Evolutionary conservation across 2,888 invertebrate species (phyloP).

Genomic region (Orchesellides sinensis): DNA sequence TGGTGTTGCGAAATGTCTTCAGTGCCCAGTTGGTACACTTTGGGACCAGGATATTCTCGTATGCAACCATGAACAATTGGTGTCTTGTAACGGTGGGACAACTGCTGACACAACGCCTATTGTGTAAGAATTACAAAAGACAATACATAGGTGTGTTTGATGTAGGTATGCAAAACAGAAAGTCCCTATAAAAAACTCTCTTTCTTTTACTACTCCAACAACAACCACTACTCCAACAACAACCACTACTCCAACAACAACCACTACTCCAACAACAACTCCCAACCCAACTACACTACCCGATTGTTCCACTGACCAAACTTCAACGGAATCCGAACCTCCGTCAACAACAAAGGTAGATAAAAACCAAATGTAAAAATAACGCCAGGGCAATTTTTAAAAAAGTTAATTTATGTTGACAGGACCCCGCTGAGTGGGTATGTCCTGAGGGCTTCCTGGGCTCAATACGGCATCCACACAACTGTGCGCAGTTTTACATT

Average conservation of each 20-base stretch:
- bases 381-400: not conserved
- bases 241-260: too few species aligned
- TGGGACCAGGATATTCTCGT: conserved; percentile 5
- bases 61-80: not conserved
- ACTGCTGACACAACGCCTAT: not conserved
- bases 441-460: conserved; percentile 41
- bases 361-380: too few species aligned
- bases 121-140: too few species aligned
- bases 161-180: not conserved
- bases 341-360: too few species aligned
- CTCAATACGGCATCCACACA: not conserved
- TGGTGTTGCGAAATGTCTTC: conserved; percentile 11
- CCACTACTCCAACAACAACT: too few species aligned
- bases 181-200: too few species aligned
- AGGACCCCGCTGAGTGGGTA: conserved; percentile 45
- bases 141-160: too few species aligned
- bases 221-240: too few species aligned
- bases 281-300: conserved; percentile 20
- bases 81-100: not conserved
- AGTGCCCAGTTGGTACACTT: conserved; percentile 10
- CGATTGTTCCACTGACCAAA: not conserved
- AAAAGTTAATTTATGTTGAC: not conserved
- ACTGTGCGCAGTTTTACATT: not conserved
- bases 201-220: too few species aligned
- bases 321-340: not conserved